Evolutionary conservation across 2,113 vertebrate species (phyloP), one percentile per base, ranked within the genome.

Genomic region (Aythya baeri): DNA sequence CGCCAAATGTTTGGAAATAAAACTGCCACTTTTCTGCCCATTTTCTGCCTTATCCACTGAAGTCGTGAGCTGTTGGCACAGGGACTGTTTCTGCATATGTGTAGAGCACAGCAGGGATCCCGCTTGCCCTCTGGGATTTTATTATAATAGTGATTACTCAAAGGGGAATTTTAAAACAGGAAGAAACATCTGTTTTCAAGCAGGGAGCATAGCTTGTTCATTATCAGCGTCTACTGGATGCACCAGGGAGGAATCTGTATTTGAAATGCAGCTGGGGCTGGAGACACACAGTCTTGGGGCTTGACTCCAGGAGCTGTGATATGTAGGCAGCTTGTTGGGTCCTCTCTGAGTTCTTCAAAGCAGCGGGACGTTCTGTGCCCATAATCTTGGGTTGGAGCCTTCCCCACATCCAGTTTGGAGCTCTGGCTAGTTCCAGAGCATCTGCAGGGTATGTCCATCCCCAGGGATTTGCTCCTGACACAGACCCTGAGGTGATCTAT

Each of bases 131-230:
- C 41, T 0, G 1, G 71, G 85, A n/a, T 27, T 68, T 74, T 67
- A n/a, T 59, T 76, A 68, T 54, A 89, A 18, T 3, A 43, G 4
- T 0, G 1, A 72, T 91, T 84, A 55, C 50, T 85, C 91, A 73
- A 54, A 66, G 5, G 34, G 50, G 84, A 66, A 8, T 80, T 77
- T 90, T 63, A 88, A 77, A 88, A 67, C 18, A 17, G 17, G 32
- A 41, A 20, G 85, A 82, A 96, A 57, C 82, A 75, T 88, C 86
- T 93, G 71, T 71, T 94, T 70, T 72, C 31, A 70, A 62, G 41
- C 41, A 67, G 59, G 79, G 58, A 79, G 21, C 0, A 3, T 36
- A 76, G 61, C 8, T 71, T 74, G 22, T 11, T 83, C 41, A 59
- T 83, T 89, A 50, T 11, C 59, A 26, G 36, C 17, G 23, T 74